A percentile compares a stretch with the other conserved stretches of the same genome.
Conservation (phyloP, 2,797 vertebrate species). For the Lagocephalus sceleratus region DNA sequence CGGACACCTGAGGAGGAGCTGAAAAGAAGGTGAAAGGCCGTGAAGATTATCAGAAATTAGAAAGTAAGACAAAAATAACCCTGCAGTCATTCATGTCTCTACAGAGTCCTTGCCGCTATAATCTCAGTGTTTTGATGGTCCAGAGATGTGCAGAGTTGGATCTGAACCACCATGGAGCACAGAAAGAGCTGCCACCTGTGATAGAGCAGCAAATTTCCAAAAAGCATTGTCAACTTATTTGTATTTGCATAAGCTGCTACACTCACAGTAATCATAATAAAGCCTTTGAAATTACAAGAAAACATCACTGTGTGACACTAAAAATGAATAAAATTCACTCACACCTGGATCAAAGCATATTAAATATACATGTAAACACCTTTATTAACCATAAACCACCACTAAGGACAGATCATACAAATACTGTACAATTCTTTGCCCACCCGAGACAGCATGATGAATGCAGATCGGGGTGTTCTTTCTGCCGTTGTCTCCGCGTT, state of each 20-base stretch:
- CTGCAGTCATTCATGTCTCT: slow-evolving; percentile 9
- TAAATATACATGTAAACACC: too few relatives aligned
- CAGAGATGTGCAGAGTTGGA: slow-evolving; percentile 17
- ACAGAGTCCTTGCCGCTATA: slow-evolving; percentile 27
- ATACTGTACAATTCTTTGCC: too few relatives aligned
- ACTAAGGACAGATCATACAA: too few relatives aligned
- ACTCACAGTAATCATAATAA: too few relatives aligned
- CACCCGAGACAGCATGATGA: too few relatives aligned
- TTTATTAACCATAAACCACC: too few relatives aligned
- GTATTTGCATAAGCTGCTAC: too few relatives aligned
- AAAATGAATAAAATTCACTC: too few relatives aligned
- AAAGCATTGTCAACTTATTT: too few relatives aligned
- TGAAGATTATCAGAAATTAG: not conserved
- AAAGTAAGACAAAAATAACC: not conserved
- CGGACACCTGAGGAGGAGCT: slow-evolving; percentile 58
- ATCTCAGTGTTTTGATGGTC: slow-evolving; percentile 41
- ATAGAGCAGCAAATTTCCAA: slow-evolving; percentile 3
- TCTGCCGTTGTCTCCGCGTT: not conserved
- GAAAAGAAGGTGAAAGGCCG: slow-evolving; percentile 29
- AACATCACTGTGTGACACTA: too few relatives aligned
- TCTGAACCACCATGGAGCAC: slow-evolving; percentile 23
- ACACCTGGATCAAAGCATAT: too few relatives aligned
- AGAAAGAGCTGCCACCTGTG: slow-evolving; percentile 19
- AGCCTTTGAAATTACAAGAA: too few relatives aligned
- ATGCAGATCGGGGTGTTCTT: not conserved